These are phyloP conservation scores for Myopa tessellatipennis DNA, from an alignment of 2,888 invertebrate genomes.

Conservation along the genomic window DNA sequence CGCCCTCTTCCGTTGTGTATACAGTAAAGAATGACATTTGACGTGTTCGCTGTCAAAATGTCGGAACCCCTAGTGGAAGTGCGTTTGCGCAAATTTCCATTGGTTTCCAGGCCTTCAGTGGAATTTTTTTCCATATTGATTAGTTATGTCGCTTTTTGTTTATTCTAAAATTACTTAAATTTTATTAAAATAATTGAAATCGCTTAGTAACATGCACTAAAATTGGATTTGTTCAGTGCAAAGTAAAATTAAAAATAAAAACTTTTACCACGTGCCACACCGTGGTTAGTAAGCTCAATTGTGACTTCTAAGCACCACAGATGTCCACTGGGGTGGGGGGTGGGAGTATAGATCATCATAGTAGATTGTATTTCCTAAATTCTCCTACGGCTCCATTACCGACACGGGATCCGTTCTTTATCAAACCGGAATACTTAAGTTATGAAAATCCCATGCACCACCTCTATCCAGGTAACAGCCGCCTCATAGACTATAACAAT, in stretches of 20 bases:
- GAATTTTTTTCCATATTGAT: constrained; percentile 67
- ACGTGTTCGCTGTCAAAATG: constrained; percentile 26
- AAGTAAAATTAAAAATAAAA: constrained; percentile 15
- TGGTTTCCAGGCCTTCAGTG: constrained; percentile 53
- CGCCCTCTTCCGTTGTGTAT: not conserved
- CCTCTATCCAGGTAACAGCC: constrained; percentile 61
- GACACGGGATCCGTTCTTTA: constrained; percentile 63
- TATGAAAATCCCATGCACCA: constrained; percentile 66
- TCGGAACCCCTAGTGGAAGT: constrained; percentile 10
- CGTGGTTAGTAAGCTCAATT: constrained; percentile 34
- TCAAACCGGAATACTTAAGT: constrained; percentile 64
- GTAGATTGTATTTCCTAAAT: constrained; percentile 64
- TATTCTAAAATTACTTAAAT: constrained; percentile 59
- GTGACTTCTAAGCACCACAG: constrained; percentile 50
- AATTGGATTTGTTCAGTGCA: constrained; percentile 6
- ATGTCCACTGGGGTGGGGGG: constrained; percentile 66
- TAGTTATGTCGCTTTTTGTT: constrained; percentile 68
- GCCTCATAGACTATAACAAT: constrained; percentile 62
- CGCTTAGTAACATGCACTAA: constrained; percentile 25
- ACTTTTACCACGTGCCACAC: constrained; percentile 31
- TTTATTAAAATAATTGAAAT: constrained; percentile 49
- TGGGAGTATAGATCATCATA: constrained; percentile 66
- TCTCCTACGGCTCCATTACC: constrained; percentile 61
- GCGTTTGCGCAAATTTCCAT: constrained; percentile 37
- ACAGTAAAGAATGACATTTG: not conserved